Evolutionary conservation across 2,113 vertebrate genomes (phyloP).

Genomic region (Columbina picui): DNA sequence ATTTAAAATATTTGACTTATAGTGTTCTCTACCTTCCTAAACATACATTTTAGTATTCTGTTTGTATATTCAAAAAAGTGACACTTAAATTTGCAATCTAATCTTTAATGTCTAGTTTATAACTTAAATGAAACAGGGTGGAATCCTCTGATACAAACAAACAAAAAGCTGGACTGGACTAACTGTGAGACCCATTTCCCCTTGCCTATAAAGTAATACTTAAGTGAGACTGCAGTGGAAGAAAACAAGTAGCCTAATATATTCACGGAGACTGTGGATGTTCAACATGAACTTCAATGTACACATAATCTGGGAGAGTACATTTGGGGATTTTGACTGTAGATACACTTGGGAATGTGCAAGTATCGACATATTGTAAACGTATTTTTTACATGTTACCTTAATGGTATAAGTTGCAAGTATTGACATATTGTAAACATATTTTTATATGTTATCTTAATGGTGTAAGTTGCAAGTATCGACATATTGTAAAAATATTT

Average conservation of each 20-base stretch:
- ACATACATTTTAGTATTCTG: not conserved
- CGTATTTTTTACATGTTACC: not conserved
- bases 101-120: not conserved
- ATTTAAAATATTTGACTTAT: not conserved
- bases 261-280: not conserved
- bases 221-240: not conserved
- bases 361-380: not conserved
- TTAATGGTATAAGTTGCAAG: too few relatives aligned
- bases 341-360: not conserved
- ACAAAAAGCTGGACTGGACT: not conserved
- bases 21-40: not conserved
- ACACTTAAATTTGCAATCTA: not conserved
- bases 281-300: not conserved
- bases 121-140: not conserved
- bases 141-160: not conserved
- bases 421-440: not conserved
- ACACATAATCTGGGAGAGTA: not conserved
- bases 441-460: not conserved
- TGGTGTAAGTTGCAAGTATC: not conserved
- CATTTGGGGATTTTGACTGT: not conserved
- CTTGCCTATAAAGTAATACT: not conserved
- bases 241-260: not conserved
- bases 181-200: not conserved
- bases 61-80: not conserved
- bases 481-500: not conserved